Evolutionary conservation across 2,113 vertebrate species (phyloP), one percentile per base, ranked within the genome.

Genomic region (Tetrax tetrax): DNA sequence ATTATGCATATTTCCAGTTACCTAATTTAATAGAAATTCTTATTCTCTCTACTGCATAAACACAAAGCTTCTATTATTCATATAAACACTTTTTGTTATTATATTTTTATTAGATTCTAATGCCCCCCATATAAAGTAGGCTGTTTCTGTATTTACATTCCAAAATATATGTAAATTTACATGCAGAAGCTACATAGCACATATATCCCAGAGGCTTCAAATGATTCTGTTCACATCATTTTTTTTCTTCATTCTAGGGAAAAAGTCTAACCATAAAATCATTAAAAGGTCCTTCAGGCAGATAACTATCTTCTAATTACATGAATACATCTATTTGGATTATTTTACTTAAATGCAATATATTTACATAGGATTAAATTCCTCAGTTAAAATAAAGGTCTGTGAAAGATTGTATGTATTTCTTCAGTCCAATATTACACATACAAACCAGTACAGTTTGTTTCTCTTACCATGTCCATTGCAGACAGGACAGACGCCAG

Each of bases 1-100:
- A 85, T 65, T 63, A 83, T 25, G 14, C 25, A 27, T 54, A 43
- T 94, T 93, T 95, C 81, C 83, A 96, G 82, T 85, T 95, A 47
- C 51, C 51, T 87, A 70, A 94, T 87, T 64, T 83, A 86, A 68
- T 70, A 93, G 48, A 59, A 28, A 70, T 64, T 76, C 57, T 83
- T 90, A 59, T 53, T 83, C 21, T 88, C 35, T 75, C 28, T 37
- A 45, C 12, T 84, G 22, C 38, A 70, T 76, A 93, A 89, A 65
- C 10, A 61, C 33, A 70, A 65, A 31, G 8, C 12, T 82, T 68
- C 12, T 89, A 60, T 90, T 90, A 79, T 69, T 94, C 27, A 51
- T 22, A 72, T 33, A 33, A 86, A 78, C 35, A 53, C 7, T 56
- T 75, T 75, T 35, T 66, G 33, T 41, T 51, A 33, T 45, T 51